A percentile compares a stretch with the other conserved stretches of the same genome.
phyloP scores from a whole-genome alignment of 1,140 invertebrate species.

The Neodiprion lecontei region DNA sequence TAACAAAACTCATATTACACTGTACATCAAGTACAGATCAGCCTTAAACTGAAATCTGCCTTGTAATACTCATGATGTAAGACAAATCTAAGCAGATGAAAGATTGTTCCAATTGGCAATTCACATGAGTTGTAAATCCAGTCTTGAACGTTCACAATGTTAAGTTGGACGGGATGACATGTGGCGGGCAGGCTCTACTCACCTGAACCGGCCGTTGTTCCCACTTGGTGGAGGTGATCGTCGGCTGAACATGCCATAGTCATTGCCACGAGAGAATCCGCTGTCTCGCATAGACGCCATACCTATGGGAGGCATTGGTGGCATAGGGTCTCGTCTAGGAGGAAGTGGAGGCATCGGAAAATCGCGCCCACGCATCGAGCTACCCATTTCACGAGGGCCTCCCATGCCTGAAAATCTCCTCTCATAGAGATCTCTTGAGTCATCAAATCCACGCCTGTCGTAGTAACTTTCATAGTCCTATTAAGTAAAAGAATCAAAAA shows the following conservation, averaged over 20 bases:
- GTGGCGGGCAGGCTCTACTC: conserved; percentile 40
- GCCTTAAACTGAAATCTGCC: no score
- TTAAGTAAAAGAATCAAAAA: conserved; percentile 22
- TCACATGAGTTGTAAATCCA: conserved; percentile 47
- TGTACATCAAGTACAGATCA: no score
- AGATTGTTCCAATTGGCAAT: background rate
- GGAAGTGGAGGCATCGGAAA: conserved; percentile 69
- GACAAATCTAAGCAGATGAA: no score
- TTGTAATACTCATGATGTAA: no score
- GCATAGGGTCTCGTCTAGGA: conserved; percentile 69
- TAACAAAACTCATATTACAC: no score
- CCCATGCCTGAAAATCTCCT: conserved; percentile 74
- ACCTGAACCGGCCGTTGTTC: conserved; percentile 63
- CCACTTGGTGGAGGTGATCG: conserved; percentile 72
- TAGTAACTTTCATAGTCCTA: conserved; percentile 85
- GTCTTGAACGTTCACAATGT: conserved; percentile 56
- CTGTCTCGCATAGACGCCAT: conserved; percentile 64
- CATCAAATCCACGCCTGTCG: conserved; percentile 76
- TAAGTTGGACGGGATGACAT: conserved; percentile 49
- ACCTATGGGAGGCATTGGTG: conserved; percentile 69
- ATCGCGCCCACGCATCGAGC: conserved; percentile 66
- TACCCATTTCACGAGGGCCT: conserved; percentile 67
- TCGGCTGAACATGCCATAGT: conserved; percentile 84
- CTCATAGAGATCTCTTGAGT: conserved; percentile 79
- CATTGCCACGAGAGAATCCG: conserved; percentile 63